Evolutionary conservation across 2,113 vertebrate genomes (phyloP), one percentile per base, ranked within the genome.

Genomic region (Sarotherodon lohbergeri): DNA sequence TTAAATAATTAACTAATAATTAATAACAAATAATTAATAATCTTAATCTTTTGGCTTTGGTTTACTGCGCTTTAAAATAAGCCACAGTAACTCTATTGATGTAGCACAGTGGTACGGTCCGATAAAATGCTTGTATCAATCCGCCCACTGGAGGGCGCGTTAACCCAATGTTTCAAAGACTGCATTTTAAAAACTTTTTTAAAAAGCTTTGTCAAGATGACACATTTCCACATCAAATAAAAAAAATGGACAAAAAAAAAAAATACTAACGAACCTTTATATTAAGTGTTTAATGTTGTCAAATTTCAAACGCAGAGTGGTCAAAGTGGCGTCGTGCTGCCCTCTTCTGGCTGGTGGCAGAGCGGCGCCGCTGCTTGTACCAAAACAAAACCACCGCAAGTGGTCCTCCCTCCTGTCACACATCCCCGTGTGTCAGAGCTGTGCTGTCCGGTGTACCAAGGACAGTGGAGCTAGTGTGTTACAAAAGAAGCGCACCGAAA

Each of bases 41-140:
- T 54, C 2, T 13, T 56, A 2, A 24, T 32, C 0, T 9, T 5
- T 11, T 32, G 19, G 32, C 0, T 66, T 3, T n/a, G 4, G 8
- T 43, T 14, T 48, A 55, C 1, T 61, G 9, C 43, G 3, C 2
- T 5, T 36, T 55, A 6, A 80, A 85, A 39, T n/a, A 39, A 27
- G 5, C 5, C 4, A 36, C 6, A 27, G 3, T 36, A 8, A 32
- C 4, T 36, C 1, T 14, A 14, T 46, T 50, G 3, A 59, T 4
- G 9, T 0, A 3, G 7, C 17, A 71, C 0, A 89, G 50, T 94
- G 90, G 94, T 93, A 84, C 36, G n/a, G 11, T 90, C 91, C 73
- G 63, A 8, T 2, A 29, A 10, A 4, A 39, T 81, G 52, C 5
- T 4, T 87, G 2, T 46, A 14, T 2, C 8, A 6, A 52, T 34